Percentiles rank a stretch among this genome's conserved stretches.
phyloP scores from a whole-genome alignment of 1,140 invertebrate species.

The Cyphomyrmex costatus region DNA sequence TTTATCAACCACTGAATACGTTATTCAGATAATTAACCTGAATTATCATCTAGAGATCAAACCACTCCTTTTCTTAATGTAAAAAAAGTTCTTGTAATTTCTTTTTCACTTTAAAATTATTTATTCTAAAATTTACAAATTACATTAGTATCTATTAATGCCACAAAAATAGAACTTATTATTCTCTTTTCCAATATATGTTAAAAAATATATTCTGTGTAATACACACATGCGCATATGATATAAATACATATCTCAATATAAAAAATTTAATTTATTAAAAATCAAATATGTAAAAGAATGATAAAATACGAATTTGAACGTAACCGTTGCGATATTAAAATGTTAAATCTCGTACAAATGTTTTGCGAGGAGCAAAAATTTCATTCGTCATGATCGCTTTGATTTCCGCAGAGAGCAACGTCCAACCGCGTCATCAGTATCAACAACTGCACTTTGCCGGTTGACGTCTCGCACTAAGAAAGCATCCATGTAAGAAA shows the following conservation, averaged over 20 bases:
- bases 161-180: not conserved
- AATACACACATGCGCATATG: no score
- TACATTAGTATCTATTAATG: not conserved
- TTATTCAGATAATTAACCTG: not conserved
- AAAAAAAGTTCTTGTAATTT: not conserved
- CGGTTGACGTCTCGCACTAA: not conserved
- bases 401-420: conserved; percentile 15
- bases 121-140: not conserved
- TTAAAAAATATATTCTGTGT: not conserved
- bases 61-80: not conserved
- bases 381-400: conserved; percentile 39
- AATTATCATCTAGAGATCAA: not conserved
- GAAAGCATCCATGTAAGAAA: conserved; percentile 39
- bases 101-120: not conserved
- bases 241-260: not conserved
- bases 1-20: not conserved
- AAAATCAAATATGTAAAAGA: not conserved
- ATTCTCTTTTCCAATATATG: not conserved
- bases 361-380: not conserved
- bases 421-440: conserved; percentile 10
- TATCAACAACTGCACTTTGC: conserved; percentile 15
- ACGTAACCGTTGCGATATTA: not conserved
- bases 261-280: conserved; percentile 1
- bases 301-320: not conserved
- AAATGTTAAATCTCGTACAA: conserved; percentile 7